Base-by-base conservation (phyloP, 2,888 invertebrate genomes). In the Urechis unicinctus region DNA sequence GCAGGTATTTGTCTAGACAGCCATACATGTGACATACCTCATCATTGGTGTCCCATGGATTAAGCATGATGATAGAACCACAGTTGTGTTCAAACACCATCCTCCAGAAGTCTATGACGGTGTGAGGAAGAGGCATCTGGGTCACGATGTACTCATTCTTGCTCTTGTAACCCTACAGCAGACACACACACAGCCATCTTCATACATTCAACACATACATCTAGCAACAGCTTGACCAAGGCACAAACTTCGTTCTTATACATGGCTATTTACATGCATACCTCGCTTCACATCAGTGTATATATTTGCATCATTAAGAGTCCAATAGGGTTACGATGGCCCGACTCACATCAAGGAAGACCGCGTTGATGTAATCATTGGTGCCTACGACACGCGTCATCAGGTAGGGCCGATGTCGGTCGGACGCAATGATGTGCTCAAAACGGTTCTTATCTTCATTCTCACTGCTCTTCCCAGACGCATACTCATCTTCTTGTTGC, bases 111-210 rank as follows among this genome's bases (percentile, higher is more conserved):
- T 79, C 78, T 30, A 71, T 68, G 50, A 75, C 73, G 21, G 78
- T 78, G 64, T 74, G 71, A 4, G 76, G 72, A 57, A 78, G 61
- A 6, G 79, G 78, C 73, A 78, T 75, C 63, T 79, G 78, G 2
- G 78, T 78, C 2, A 75, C 68, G 36, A 79, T 66, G 59, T 73
- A 74, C 2, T 72, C 72, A 59, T 75, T 73, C 30, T 69, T 55
- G 28, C 53, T 59, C 47, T 56, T 46, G 56, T 61, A 62, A 13
- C 64, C 62, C 64, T 64, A 53, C 13, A 36, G 17, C 17, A 17
- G 36, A 36, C 36, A 36, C 17, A 36, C 9, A 36, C n/a, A n/a
- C n/a, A n/a, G n/a, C n/a, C n/a, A n/a, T n/a, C n/a, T n/a, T n/a
- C n/a, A n/a, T n/a, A n/a, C n/a, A n/a, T n/a, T n/a, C n/a, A n/a